Base-by-base conservation (phyloP, 1,140 invertebrate species). In the Conus betulinus region DNA sequence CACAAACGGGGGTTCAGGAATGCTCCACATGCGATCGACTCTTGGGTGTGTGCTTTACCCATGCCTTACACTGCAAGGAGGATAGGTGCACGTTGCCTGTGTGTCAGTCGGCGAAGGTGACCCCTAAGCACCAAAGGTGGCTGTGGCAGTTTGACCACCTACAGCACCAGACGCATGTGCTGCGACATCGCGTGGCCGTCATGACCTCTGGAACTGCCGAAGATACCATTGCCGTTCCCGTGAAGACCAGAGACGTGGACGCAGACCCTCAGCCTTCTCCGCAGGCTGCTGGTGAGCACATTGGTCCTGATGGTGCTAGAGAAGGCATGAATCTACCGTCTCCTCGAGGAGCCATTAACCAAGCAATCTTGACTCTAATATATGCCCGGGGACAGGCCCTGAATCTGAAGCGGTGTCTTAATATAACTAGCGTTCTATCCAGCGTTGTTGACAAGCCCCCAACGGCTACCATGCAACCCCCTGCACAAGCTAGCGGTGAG, bases 11-110 rank as follows among this genome's bases (percentile, higher is more conserved):
- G 11, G 17, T 13, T 20, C 98, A 98, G 91, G 98, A 98, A 82
- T 99, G 99, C 95, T 98, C 98, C 20, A 99, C 99, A 91, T 99
- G 99, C 96, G 99, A 99, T 95, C 99, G 99, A 94, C 97, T 99
- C 53, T 98, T 99, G 93, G 99, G 99, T 7, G 96, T 99, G 27
- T 99, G 99, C 94, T 99, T 98, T 95, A 99, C 99, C 95, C 99
- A 99, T 95, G 99, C 99, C 8, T 99, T 99, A 96, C 98, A 99
- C 96, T 99, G 99, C 96, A 97, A 97, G 85, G 96, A 96, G 96
- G 97, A 97, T 74, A 99, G 99, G 95, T 99, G 99, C 96, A 97
- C 97, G 88, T 98, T 99, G 94, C 99, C 99, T 91, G 99, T 99
- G 97, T 99, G 99, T 96, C 97, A 97, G 88, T 99, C 99, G 95